Evolutionary conservation across 2,113 vertebrate species (phyloP), one percentile per base, ranked within the genome.

Genomic region (Boleophthalmus pectinirostris): DNA sequence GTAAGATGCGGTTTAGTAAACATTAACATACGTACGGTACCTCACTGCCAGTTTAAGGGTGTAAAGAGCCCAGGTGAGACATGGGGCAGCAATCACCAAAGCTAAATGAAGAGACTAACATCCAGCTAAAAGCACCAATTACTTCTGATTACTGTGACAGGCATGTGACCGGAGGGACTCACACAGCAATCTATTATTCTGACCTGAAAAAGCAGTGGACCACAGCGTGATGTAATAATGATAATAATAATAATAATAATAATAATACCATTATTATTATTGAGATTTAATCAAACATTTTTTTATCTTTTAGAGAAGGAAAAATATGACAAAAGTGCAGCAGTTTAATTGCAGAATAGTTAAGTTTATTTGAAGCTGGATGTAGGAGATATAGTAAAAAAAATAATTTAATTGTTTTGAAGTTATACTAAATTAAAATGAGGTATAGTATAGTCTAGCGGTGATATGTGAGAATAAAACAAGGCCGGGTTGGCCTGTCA

Each of bases 41-140:
- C 58, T 18, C 16, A 58, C 51, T 18, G 29, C 53, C 70, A 25
- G 67, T 11, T 1, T 49, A 49, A 68, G 49, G 65, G 56, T 24
- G 29, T 72, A 74, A 15, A 78, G 83, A 80, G 72, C 25, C 75
- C 68, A 72, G 73, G 74, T 69, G n/a, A 54, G 43, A 33, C 6
- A 47, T 13, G 47, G 35, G 53, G 60, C 24, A 46, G 25, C 23
- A 5, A 8, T 49, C 43, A 70, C 33, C 29, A 38, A 46, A 29
- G 64, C 60, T 72, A 64, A 73, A 79, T 58, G 46, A 73, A 69
- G 72, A 82, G 64, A 73, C 60, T 77, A 76, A 78, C 68, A 60
- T 58, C 53, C 0, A 24, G 66, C 38, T 74, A 60, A 82, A 81
- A 72, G 61, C 70, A 71, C 53, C 83, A 83, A 88, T 85, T 81